Evolutionary conservation across 2,113 vertebrate genomes (phyloP).

Genomic region (Tiliqua scincoides): DNA sequence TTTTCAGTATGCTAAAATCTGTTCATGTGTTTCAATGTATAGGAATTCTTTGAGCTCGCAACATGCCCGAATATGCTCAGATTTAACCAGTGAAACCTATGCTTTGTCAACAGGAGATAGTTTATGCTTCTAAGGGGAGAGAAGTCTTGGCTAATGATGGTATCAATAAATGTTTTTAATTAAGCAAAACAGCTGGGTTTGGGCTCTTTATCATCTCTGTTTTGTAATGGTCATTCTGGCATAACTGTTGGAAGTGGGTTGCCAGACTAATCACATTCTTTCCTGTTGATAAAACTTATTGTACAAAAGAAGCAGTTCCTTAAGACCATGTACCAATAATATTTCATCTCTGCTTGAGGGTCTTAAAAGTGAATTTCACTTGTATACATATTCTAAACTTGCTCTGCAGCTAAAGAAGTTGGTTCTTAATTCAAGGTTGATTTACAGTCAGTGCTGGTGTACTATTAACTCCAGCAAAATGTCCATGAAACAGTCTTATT

Average conservation of each 20-base stretch:
- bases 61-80: not conserved
- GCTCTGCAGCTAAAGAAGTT: not conserved
- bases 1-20: not conserved
- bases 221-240: not conserved
- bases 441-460: not conserved
- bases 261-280: not conserved
- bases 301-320: not conserved
- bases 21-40: not conserved
- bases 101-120: not conserved
- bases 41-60: not conserved
- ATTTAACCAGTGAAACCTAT: not conserved
- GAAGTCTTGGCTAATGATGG: not conserved
- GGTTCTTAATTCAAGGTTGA: not conserved
- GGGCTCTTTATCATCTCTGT: not conserved
- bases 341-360: not conserved
- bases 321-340: not conserved
- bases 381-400: not conserved
- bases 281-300: not conserved
- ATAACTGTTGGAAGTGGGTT: fast-evolving
- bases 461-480: too few relatives aligned
- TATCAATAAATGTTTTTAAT: not conserved
- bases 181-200: not conserved
- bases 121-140: not conserved
- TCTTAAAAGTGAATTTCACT: not conserved
- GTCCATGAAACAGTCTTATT: too few relatives aligned